Evolutionary conservation across 1,140 invertebrate species (phyloP), one percentile per base, ranked within the genome.

Genomic region (Dufourea novaeangliae): DNA sequence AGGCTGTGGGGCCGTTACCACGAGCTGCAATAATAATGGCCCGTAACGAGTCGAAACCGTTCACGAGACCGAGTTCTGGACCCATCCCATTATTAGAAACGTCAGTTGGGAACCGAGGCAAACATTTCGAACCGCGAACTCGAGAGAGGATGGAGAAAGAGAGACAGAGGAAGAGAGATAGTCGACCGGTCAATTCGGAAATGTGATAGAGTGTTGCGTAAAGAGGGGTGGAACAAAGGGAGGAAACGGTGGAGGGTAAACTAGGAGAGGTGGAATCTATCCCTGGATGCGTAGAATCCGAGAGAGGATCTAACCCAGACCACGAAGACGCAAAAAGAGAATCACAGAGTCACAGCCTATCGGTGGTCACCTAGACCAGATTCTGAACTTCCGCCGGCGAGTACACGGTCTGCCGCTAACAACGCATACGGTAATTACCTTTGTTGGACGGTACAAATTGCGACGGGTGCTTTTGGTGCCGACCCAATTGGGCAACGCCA

Each of bases 361-460:
- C 22, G 46, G n/a, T 7, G 34, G n/a, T 59, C 32, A 62, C 14
- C 25, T 11, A 10, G 2, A 0, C n/a, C 22, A 39, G 50, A 61
- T 50, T 34, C 46, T 41, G 37, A 14, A 66, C 61, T 54, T 57
- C 56, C 32, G 61, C 17, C 22, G 37, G 32, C 61, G 39, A 50
- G 50, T 29, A 29, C 17, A 52, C 56, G 41, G 64, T 64, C 27
- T 14, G 34, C 62, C 44, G 44, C 78, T 73, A 74, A 79, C 74
- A 71, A 71, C 78, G 52, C 76, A 63, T 75, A 61, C 68, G 74
- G 79, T 82, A 86, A 87, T 88, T 79, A 86, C 75, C 82, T 79
- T 76, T 86, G 82, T 86, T 84, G 72, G 78, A 81, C 32, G 72
- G 14, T 72, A 82, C 64, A 84, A 85, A 86, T 87, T 85, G 78